Evolutionary conservation across 1,140 invertebrate species (phyloP), one percentile per base, ranked within the genome.

Genomic region (Drosophila mojavensis): DNA sequence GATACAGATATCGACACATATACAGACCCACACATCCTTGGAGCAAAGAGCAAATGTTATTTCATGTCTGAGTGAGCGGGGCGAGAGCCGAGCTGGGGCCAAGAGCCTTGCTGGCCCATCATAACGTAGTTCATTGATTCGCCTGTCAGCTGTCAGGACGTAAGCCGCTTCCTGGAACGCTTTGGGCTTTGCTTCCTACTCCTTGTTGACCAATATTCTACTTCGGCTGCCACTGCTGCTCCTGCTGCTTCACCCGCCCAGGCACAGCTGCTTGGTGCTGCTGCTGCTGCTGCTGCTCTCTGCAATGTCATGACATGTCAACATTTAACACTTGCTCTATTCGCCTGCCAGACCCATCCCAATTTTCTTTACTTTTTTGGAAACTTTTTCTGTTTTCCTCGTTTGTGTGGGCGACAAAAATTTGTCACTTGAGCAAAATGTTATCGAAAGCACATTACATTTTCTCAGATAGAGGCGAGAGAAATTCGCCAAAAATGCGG

Each of bases 261-360:
- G 20, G 20, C 20, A 24, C 20, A 24, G 53, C 63, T 45, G 70
- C 24, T 62, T 53, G 53, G 59, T 50, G 76, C 17, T 62, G 30
- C 45, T 76, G 80, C 75, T 65, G 30, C 67, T 33, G 45, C 67
- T 33, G 26, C 56, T 51, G 68, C 80, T 83, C 84, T 72, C 59
- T 89, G 84, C 76, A 80, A 89, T 88, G 84, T 84, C 84, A 88
- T 81, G 84, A 88, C 84, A 88, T 88, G 84, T 90, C 84, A 89
- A 89, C 85, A 83, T 88, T 88, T 88, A 88, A 89, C 84, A 88
- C 84, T 88, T 76, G 68, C 67, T 76, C 74, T 59, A 65, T 71
- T 65, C 66, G 67, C 60, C 72, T 59, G 58, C 33, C 47, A 63
- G 47, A 54, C 67, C 53, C 50, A 63, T 74, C 64, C 53, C 39